phyloP scores from a whole-genome alignment of 2,888 invertebrate genomes.

The Drosophila paramelanica region DNA sequence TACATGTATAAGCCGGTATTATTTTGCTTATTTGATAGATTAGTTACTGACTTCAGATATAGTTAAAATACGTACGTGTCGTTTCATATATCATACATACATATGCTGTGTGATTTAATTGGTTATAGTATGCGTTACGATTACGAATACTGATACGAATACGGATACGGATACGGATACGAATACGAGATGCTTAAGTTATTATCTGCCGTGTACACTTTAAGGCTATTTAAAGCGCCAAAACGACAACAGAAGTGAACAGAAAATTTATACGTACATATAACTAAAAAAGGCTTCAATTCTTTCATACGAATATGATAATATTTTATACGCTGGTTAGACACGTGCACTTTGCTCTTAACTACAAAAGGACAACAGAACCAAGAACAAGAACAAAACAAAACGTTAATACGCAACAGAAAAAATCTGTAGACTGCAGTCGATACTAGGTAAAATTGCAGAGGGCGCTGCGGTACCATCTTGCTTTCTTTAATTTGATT shows the following conservation, averaged over 20 bases:
- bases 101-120: constrained; percentile 49
- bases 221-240: constrained; percentile 40
- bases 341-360: constrained; percentile 74
- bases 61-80: constrained; percentile 40
- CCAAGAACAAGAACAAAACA: constrained; percentile 7
- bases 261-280: constrained; percentile 8
- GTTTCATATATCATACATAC: constrained; percentile 36
- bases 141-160: constrained; percentile 34
- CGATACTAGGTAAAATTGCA: constrained; percentile 17
- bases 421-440: constrained; percentile 26
- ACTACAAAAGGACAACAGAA: constrained; percentile 44
- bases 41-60: constrained; percentile 40
- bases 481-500: neutral
- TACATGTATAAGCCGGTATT: constrained; percentile 25
- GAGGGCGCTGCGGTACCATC: constrained; percentile 12
- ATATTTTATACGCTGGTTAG: constrained; percentile 50
- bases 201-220: constrained; percentile 50
- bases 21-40: constrained; percentile 52
- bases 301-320: constrained; percentile 38
- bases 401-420: constrained; percentile 25
- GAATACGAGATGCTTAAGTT: constrained; percentile 22
- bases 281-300: constrained; percentile 44
- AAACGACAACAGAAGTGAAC: constrained; percentile 21
- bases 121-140: constrained; percentile 33
- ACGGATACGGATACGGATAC: constrained; percentile 31